Evolutionary conservation across 1,140 invertebrate genomes (phyloP).

Genomic region (Drosophila erecta): DNA sequence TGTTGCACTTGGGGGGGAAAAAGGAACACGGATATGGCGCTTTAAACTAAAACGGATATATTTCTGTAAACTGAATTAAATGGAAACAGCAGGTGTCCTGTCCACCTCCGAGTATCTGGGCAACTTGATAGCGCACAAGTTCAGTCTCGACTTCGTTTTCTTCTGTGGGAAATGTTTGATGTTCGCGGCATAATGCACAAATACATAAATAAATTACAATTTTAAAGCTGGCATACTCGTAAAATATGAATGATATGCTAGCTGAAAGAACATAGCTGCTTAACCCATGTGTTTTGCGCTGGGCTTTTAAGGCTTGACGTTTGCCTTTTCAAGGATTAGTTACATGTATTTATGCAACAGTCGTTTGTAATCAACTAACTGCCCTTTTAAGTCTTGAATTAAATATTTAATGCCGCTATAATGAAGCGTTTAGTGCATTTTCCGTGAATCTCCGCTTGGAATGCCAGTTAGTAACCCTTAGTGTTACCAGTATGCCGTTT

Average conservation of each 20-base stretch:
- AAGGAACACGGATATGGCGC: slow-evolving; percentile 56
- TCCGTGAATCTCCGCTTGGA: background rate
- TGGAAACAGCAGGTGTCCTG: slow-evolving; percentile 1
- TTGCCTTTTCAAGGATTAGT: background rate
- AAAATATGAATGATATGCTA: background rate
- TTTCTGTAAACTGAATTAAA: slow-evolving; percentile 54
- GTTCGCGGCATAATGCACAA: slow-evolving; percentile 35
- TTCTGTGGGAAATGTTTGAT: slow-evolving; percentile 11
- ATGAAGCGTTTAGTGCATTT: too few relatives aligned
- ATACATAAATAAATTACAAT: slow-evolving; percentile 72
- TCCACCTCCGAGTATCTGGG: background rate
- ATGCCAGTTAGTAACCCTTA: background rate
- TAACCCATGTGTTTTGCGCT: slow-evolving; percentile 37
- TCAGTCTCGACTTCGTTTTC: background rate
- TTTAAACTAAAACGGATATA: slow-evolving; percentile 63
- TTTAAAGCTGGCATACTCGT: slow-evolving; percentile 15
- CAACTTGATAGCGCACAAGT: slow-evolving; percentile 1
- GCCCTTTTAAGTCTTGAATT: too few relatives aligned
- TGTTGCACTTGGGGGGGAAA: slow-evolving; percentile 10
- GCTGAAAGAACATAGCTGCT: background rate
- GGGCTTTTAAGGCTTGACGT: too few relatives aligned
- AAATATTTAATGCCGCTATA: too few relatives aligned
- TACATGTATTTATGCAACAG: too few relatives aligned
- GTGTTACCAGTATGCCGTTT: background rate
- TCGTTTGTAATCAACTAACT: too few relatives aligned